Conservation (phyloP, 2,888 invertebrate species). For the Hirudinaria manillensis region DNA sequence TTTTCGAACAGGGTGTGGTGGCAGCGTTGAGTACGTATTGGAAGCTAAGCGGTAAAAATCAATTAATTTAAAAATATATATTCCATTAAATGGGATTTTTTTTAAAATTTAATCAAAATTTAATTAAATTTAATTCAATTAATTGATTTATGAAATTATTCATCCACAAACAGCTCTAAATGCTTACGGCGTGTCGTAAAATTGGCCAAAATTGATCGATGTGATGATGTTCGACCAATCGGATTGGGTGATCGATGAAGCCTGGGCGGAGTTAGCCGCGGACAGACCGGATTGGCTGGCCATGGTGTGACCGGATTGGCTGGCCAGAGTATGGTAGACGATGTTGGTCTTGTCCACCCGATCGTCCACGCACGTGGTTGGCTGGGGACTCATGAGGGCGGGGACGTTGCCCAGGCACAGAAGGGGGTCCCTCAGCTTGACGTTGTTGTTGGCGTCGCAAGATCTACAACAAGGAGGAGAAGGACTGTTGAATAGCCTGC, state of each 20-base stretch:
- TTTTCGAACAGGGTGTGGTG: conserved; percentile 92
- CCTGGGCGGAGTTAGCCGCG: neutral
- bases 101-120: too few relatives aligned
- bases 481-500: too few relatives aligned
- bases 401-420: conserved; percentile 12
- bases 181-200: conserved; percentile 28
- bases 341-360: conserved; percentile 5
- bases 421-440: conserved; percentile 15
- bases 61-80: neutral
- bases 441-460: conserved; percentile 1
- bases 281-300: neutral
- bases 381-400: neutral
- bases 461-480: neutral
- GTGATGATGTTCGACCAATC: conserved; percentile 30
- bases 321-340: neutral
- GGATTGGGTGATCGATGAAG: conserved; percentile 9
- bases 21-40: conserved; percentile 91
- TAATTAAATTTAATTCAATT: neutral
- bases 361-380: neutral
- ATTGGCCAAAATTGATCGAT: conserved; percentile 28
- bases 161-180: neutral
- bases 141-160: neutral
- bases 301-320: neutral
- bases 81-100: too few relatives aligned
- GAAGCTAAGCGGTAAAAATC: conserved; percentile 57